These are phyloP conservation scores for Mythimna lalbum DNA, from an alignment of 2,888 invertebrate species.

Conservation along the genomic window DNA sequence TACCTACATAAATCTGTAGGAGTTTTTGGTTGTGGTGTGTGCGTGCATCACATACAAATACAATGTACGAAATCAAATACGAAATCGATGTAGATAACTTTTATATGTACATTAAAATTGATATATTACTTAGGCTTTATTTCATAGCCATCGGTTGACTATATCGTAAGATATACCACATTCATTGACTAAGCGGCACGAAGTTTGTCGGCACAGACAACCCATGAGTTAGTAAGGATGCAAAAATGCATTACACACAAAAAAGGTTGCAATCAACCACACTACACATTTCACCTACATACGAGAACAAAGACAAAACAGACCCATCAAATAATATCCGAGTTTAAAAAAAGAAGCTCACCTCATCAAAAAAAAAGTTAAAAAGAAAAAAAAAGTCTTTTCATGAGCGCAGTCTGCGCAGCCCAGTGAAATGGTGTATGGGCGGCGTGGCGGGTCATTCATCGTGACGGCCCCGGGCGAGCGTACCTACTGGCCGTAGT, in stretches of 20 bases:
- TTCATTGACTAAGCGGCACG: too few relatives aligned
- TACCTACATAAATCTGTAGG: too few relatives aligned
- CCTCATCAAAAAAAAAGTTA: conserved; percentile 62
- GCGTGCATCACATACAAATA: too few relatives aligned
- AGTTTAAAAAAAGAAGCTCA: conserved; percentile 59
- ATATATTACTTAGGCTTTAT: too few relatives aligned
- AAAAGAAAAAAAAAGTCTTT: conserved; percentile 74
- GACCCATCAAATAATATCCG: conserved; percentile 60
- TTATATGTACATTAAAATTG: too few relatives aligned
- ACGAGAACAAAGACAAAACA: conserved; percentile 52
- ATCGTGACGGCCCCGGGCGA: conserved; percentile 87
- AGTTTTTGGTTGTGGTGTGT: too few relatives aligned
- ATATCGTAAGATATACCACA: background rate
- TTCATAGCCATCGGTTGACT: too few relatives aligned
- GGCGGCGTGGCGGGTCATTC: conserved; percentile 82
- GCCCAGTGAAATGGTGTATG: conserved; percentile 79
- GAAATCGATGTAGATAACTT: too few relatives aligned
- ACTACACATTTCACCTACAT: conserved; percentile 47
- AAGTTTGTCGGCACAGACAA: too few relatives aligned
- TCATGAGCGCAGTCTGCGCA: conserved; percentile 77
- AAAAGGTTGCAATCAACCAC: background rate
- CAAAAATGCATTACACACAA: background rate
- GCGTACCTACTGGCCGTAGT: conserved; percentile 83
- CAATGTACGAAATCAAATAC: too few relatives aligned
- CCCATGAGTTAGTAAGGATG: too few relatives aligned